Evolutionary conservation across 2,113 vertebrate species (phyloP).

Genomic region (Tiliqua scincoides): DNA sequence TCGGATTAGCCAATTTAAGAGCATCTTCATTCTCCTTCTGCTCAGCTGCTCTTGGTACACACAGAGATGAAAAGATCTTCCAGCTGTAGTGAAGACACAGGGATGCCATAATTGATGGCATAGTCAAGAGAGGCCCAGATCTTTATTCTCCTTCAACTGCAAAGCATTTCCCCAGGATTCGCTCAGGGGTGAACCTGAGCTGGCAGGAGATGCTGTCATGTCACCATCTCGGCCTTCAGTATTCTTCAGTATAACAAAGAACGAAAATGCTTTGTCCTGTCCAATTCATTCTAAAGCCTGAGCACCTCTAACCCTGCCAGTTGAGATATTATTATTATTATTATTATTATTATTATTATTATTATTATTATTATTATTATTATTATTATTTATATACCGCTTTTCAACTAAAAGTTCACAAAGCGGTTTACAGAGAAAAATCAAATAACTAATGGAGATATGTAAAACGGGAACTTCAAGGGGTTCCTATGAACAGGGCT

Average conservation of each 20-base stretch:
- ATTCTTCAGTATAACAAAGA: neutral
- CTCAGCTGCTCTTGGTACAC: neutral
- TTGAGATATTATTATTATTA: too few species aligned
- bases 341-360: too few species aligned
- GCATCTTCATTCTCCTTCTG: neutral
- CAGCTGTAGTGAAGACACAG: constrained; percentile 39
- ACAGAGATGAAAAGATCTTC: constrained; percentile 1
- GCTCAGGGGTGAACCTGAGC: constrained; percentile 45
- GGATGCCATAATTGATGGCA: constrained; percentile 37
- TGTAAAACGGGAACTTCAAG: too few species aligned
- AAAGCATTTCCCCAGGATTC: constrained; percentile 58
- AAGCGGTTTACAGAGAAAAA: too few species aligned
- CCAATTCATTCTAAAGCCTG: constrained; percentile 33
- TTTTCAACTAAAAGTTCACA: too few species aligned
- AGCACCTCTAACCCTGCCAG: constrained; percentile 41
- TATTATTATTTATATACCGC: too few species aligned
- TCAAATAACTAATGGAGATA: too few species aligned
- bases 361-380: too few species aligned
- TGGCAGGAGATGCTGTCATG: constrained; percentile 32
- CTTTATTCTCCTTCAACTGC: constrained; percentile 44
- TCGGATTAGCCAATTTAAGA: neutral
- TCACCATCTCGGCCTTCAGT: constrained; percentile 35
- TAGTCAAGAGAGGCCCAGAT: constrained; percentile 13
- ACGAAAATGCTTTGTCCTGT: constrained; percentile 46
- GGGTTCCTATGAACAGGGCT: too few species aligned